Base-by-base conservation (phyloP, 1,140 invertebrate genomes). In the Drosophila truncata region DNA sequence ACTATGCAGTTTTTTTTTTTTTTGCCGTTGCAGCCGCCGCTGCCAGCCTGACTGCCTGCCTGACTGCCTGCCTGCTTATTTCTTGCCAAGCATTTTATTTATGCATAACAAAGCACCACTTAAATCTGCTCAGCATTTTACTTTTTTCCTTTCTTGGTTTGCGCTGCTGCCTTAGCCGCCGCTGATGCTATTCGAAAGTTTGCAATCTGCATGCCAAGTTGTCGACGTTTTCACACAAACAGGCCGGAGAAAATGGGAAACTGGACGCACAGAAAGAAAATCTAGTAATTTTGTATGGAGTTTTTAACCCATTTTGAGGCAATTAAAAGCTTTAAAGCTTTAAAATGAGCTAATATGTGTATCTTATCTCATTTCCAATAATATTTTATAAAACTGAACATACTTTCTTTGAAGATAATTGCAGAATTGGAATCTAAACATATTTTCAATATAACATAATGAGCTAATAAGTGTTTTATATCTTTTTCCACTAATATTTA, bases 21-120 rank as follows among this genome's bases (percentile, higher is more conserved):
- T 25, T n/a, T 50, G 25, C 47, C 25, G 16, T 60, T 52, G 33
- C 41, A 18, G 41, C 33, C 13, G 14, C 47, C n/a, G 54, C 31
- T n/a, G 60, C 31, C 58, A 29, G 60, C 18, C 60, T 20, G 46
- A 23, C 55, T 18, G 60, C 18, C 37, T 13, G 52, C 20, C 47
- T 37, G 60, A 6, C 27, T 8, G 42, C 35, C 57, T 60, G 75
- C 65, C 72, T 81, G 85, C 65, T 81, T 84, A 81, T 90, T 88
- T 80, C 66, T 81, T 85, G 73, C 58, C 85, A 64, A 74, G 78
- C 81, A 85, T 90, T 90, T 90, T 90, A 90, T 90, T 90, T 90
- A 90, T 90, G 85, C 85, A 90, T 90, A 90, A 90, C 85, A 90
- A 90, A 90, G 78, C 86, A 85, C 81, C 84, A 88, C 84, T 88